These are phyloP conservation scores for Nothobranchius furzeri DNA, from an alignment of 2,113 vertebrate genomes.

Conservation along the genomic window DNA sequence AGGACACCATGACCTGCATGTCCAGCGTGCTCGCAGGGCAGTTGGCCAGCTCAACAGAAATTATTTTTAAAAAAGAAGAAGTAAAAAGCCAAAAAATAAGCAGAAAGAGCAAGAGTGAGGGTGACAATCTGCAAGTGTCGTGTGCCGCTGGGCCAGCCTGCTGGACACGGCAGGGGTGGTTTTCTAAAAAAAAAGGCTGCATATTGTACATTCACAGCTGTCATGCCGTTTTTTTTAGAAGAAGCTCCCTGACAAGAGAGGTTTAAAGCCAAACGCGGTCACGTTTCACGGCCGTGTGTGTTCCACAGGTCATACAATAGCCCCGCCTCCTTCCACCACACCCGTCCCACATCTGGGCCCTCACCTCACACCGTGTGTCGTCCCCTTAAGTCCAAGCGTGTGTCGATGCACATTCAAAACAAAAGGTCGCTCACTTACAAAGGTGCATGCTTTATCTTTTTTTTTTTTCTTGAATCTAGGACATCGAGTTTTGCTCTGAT, in stretches of 20 bases:
- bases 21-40: conserved; percentile 54
- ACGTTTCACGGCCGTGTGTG: conserved; percentile 51
- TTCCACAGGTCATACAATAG: conserved; percentile 65
- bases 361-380: conserved; percentile 28
- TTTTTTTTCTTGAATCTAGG: conserved; percentile 22
- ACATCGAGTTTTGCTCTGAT: conserved; percentile 54
- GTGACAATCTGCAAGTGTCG: conserved; percentile 48
- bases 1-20: conserved; percentile 60
- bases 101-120: conserved; percentile 24
- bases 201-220: conserved; percentile 82
- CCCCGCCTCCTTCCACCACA: conserved; percentile 32
- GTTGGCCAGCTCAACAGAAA: too few relatives aligned
- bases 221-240: conserved; percentile 66
- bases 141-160: conserved; percentile 44
- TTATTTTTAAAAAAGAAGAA: not conserved
- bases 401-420: conserved; percentile 53
- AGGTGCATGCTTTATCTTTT: conserved; percentile 30
- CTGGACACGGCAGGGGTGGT: conserved; percentile 62
- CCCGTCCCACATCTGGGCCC: conserved; percentile 11
- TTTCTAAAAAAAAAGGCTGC: conserved; percentile 70
- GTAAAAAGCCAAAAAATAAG: not conserved
- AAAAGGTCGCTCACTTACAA: conserved; percentile 30
- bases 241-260: conserved; percentile 73
- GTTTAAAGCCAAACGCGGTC: conserved; percentile 73
- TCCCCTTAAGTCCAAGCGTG: conserved; percentile 64